These are phyloP conservation scores for Neodiprion virginianus DNA, from an alignment of 1,140 invertebrate species.

Conservation along the genomic window DNA sequence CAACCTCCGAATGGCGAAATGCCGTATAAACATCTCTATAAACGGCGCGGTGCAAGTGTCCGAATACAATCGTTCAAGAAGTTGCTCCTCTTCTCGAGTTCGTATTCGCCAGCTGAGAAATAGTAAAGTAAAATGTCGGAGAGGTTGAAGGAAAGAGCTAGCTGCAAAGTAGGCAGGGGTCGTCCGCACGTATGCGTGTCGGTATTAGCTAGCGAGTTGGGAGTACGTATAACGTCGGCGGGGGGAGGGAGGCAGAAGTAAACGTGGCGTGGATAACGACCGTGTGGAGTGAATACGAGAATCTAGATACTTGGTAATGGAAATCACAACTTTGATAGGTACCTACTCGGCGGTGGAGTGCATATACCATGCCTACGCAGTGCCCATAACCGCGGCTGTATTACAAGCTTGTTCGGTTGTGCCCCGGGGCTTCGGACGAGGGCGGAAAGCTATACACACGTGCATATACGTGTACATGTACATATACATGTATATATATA, in stretches of 20 bases:
- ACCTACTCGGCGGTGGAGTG: background rate
- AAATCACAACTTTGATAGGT: slow-evolving; percentile 6
- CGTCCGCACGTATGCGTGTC: background rate
- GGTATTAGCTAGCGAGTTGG: background rate
- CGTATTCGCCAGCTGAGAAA: too few species aligned
- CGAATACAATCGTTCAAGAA: too few species aligned
- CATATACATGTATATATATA: background rate
- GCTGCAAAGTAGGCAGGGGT: background rate
- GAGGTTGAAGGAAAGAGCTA: too few species aligned
- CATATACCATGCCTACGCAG: background rate
- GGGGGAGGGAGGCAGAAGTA: background rate
- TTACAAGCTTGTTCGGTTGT: slow-evolving; percentile 3
- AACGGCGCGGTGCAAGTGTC: too few species aligned
- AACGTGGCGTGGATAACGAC: background rate
- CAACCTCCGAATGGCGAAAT: too few species aligned
- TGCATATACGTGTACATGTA: too few species aligned
- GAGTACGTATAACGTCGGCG: background rate
- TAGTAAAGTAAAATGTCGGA: too few species aligned
- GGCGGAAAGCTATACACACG: too few species aligned
- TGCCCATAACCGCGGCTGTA: background rate
- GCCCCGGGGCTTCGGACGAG: background rate
- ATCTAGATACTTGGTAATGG: slow-evolving; percentile 2
- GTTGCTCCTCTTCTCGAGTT: too few species aligned
- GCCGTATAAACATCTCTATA: too few species aligned
- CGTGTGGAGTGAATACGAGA: background rate